Evolutionary conservation across 2,888 invertebrate genomes (phyloP), one percentile per base, ranked within the genome.

Genomic region (Mesoligia furuncula): DNA sequence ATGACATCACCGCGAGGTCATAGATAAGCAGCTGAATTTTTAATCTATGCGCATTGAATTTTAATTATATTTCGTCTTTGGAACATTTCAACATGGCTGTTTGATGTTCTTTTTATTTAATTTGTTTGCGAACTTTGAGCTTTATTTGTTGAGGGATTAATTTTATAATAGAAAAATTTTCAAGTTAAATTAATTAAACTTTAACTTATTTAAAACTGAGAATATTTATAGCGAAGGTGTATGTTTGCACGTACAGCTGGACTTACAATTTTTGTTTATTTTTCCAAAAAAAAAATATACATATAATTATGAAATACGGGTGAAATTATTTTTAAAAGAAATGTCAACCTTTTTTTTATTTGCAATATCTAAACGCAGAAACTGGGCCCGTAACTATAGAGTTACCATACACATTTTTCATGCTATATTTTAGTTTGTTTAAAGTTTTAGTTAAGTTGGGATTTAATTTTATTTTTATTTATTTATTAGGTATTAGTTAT

Each of bases 1-100:
- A 83, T 90, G 90, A 90, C 91, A 87, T 90, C 88, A 91, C 54
- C 77, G 73, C 87, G 87, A 89, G 86, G 88, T 88, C 90, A 80
- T 39, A 77, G 79, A 73, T 79, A 74, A 77, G 62, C 68, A 85
- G 81, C 81, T 75, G 71, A 81, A 81, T 88, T 87, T 85, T 87
- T 88, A 81, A 87, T 88, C 75, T 79, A 75, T 88, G 85, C 73
- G 57, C 77, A 68, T 71, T 83, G 75, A 87, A 89, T 88, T 84
- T 85, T 79, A 85, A 83, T 81, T 80, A 75, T 59, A 39, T 76
- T 62, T 65, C 45, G 83, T 82, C 78, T 85, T 77, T 85, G 45
- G 51, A 81, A 57, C 45, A 65, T 75, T 68, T 54, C 6, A 81
- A 68, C 70, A 51, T 57, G n/a, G 13, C 27, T 24, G 27, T 66